A percentile compares a stretch with the other conserved stretches of the same genome.
These are phyloP conservation scores for Lophius piscatorius DNA, from an alignment of 2,113 vertebrate species.

Conservation along the genomic window DNA sequence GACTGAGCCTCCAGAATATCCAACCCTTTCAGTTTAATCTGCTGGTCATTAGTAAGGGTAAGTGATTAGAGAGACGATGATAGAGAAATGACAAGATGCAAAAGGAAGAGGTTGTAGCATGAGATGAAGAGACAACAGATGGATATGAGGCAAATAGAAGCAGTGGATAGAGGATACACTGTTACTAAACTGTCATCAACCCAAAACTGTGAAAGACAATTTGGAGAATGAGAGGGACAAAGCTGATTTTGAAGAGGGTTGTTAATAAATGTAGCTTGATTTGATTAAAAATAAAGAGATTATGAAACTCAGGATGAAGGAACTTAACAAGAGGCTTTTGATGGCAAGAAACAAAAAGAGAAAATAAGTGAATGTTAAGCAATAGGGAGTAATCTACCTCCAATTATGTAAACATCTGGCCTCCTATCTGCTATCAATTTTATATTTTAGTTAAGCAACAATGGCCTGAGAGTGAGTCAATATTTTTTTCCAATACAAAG, in stretches of 20 bases:
- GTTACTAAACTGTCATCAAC: constrained; percentile 14
- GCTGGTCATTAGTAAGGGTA: no score
- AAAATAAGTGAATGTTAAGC: no score
- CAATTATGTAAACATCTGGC: no score
- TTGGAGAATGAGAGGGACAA: constrained; percentile 12
- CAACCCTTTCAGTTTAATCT: background rate
- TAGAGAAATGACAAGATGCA: constrained; percentile 16
- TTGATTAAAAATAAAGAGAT: background rate
- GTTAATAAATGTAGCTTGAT: constrained; percentile 16
- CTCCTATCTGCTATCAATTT: no score
- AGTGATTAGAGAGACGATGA: background rate
- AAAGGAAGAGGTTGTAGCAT: constrained; percentile 16
- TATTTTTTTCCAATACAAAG: no score
- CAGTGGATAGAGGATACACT: constrained; percentile 1
- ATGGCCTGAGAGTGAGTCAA: no score
- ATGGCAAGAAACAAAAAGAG: no score
- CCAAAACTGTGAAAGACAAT: constrained; percentile 3
- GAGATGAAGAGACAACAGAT: constrained; percentile 9
- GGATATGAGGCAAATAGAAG: background rate
- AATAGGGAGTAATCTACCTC: no score
- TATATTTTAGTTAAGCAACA: no score
- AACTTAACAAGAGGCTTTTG: no score
- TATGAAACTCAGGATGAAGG: no score
- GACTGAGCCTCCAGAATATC: no score
- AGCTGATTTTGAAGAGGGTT: constrained; percentile 9